These are phyloP conservation scores for Ctenosaura bakeri DNA, from an alignment of 2,797 vertebrate genomes.

Conservation along the genomic window DNA sequence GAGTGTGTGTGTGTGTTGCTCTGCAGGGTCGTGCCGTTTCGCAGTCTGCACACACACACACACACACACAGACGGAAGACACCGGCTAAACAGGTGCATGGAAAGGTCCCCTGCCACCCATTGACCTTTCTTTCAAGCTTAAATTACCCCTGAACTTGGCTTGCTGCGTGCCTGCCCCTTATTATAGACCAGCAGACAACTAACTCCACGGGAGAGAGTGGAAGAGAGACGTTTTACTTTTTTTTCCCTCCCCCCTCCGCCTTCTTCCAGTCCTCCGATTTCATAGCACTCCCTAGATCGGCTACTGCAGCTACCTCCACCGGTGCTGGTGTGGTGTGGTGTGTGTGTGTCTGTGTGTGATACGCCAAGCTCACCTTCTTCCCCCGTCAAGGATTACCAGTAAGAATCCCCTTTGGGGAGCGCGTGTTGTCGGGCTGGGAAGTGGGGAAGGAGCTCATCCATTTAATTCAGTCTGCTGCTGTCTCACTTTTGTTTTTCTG, in stretches of 20 bases:
- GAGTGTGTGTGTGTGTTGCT: neutral
- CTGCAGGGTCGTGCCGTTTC: slow-evolving; percentile 49
- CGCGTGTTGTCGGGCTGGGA: too few species aligned
- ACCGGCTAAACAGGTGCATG: slow-evolving; percentile 65
- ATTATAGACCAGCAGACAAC: neutral
- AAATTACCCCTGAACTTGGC: slow-evolving; percentile 30
- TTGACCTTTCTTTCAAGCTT: slow-evolving; percentile 38
- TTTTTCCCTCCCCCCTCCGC: too few species aligned
- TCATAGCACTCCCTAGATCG: neutral
- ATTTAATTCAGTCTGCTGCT: slow-evolving; percentile 32
- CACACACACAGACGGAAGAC: neutral
- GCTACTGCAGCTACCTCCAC: slow-evolving; percentile 7
- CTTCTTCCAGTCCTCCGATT: neutral
- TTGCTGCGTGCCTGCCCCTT: neutral
- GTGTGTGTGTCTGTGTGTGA: neutral
- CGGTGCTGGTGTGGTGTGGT: neutral
- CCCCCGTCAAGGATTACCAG: neutral
- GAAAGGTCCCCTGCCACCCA: slow-evolving; percentile 32
- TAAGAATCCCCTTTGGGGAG: neutral
- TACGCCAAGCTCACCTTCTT: too few species aligned
- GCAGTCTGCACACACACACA: slow-evolving; percentile 17
- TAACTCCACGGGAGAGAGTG: neutral
- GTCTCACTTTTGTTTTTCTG: slow-evolving; percentile 51
- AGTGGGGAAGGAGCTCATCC: too few species aligned
- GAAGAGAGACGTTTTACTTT: neutral